These are phyloP conservation scores for Eupithecia centaureata DNA, from an alignment of 2,888 invertebrate genomes.

Conservation along the genomic window DNA sequence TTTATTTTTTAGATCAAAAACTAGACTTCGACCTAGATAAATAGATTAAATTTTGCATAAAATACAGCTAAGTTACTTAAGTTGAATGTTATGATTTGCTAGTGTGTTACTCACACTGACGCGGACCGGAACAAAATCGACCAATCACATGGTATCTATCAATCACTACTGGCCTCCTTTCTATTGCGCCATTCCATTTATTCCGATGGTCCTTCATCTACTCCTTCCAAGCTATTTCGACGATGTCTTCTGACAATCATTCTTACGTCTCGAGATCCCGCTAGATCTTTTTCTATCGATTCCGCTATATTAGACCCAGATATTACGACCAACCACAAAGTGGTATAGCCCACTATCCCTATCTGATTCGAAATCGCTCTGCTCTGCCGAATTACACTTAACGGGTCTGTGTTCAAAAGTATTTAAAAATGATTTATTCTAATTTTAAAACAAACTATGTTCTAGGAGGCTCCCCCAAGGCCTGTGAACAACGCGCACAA, in stretches of 20 bases:
- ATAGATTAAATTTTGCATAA: neutral
- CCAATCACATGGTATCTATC: neutral
- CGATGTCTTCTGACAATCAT: neutral
- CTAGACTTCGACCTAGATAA: too few relatives aligned
- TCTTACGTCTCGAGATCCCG: neutral
- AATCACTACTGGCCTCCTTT: neutral
- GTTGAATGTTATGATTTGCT: neutral
- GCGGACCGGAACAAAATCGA: neutral
- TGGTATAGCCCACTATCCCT: too few relatives aligned
- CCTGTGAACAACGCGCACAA: slow-evolving; percentile 59
- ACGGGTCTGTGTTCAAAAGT: neutral
- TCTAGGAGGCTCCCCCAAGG: slow-evolving; percentile 43
- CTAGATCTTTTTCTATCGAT: neutral
- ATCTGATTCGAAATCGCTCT: too few relatives aligned
- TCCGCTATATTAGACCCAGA: too few relatives aligned
- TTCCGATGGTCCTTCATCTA: neutral
- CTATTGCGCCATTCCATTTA: neutral
- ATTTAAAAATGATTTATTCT: neutral
- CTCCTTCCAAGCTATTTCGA: neutral
- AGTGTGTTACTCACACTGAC: neutral
- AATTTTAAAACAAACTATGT: slow-evolving; percentile 1
- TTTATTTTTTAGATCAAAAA: too few relatives aligned
- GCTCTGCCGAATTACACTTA: neutral
- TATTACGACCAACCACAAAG: too few relatives aligned
- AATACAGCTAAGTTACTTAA: neutral